phyloP scores from a whole-genome alignment of 2,113 vertebrate species.

The Tetrao urogallus region DNA sequence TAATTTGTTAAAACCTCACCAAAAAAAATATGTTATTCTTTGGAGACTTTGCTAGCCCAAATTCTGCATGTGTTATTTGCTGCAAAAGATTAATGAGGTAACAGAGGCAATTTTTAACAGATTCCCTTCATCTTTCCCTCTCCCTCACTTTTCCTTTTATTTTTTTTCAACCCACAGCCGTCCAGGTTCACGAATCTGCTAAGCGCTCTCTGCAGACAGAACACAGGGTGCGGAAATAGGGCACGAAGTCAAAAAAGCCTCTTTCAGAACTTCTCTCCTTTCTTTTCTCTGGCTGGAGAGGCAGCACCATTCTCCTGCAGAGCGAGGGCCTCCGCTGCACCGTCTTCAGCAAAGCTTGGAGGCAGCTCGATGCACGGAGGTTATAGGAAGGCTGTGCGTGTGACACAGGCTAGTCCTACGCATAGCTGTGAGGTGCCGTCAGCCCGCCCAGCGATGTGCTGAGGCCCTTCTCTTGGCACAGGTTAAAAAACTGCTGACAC shows the following conservation, averaged over 20 bases:
- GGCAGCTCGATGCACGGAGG: fast-evolving
- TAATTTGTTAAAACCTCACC: constrained; percentile 78
- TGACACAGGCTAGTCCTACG: neutral
- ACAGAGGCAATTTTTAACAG: constrained; percentile 73
- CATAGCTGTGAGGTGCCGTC: constrained; percentile 43
- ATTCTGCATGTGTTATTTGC: constrained; percentile 75
- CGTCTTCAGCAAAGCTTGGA: fast-evolving
- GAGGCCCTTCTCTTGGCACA: neutral
- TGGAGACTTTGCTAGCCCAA: constrained; percentile 67
- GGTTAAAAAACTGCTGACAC: neutral
- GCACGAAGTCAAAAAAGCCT: neutral
- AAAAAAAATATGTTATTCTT: constrained; percentile 76
- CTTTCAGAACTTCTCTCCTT: neutral
- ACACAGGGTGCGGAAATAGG: neutral
- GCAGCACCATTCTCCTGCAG: neutral
- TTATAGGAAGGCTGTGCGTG: neutral
- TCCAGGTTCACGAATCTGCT: constrained; percentile 42
- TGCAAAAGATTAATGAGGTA: constrained; percentile 78
- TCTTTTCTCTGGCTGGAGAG: neutral
- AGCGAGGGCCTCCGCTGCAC: neutral
- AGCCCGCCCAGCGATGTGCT: neutral
- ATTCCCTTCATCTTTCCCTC: constrained; percentile 65
- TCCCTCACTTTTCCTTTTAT: neutral
- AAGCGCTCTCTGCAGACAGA: constrained; percentile 33
- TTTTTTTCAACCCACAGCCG: neutral